phyloP scores from a whole-genome alignment of 2,113 vertebrate genomes.

The Cettia cetti region DNA sequence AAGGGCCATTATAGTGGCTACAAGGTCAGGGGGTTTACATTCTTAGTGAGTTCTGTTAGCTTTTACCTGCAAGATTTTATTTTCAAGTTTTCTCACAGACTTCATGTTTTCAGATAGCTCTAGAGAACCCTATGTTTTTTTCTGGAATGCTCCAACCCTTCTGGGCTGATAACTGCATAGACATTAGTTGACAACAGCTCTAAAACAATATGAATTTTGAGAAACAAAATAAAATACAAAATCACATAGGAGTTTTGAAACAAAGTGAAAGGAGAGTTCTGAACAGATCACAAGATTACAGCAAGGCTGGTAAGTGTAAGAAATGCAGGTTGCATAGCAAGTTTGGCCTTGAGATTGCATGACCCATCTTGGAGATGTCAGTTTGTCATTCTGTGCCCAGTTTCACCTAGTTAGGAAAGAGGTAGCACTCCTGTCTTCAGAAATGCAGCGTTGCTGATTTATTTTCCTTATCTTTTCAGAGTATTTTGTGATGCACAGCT shows the following conservation, averaged over 20 bases:
- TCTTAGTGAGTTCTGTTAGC: background rate
- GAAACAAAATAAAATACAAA: background rate
- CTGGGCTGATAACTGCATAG: background rate
- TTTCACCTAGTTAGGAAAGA: background rate
- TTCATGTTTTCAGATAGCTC: background rate
- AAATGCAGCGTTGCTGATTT: background rate
- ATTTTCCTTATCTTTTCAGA: background rate
- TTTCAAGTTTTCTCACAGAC: background rate
- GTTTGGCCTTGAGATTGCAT: background rate
- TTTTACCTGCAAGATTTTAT: background rate
- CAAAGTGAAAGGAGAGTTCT: background rate
- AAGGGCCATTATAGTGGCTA: background rate
- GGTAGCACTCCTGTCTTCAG: background rate
- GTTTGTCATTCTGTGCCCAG: background rate
- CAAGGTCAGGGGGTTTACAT: rapidly evolving
- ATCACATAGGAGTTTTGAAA: background rate
- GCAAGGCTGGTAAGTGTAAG: background rate
- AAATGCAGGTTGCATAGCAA: background rate
- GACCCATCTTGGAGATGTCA: background rate
- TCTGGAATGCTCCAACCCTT: background rate
- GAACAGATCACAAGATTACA: background rate
- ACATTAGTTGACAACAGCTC: background rate
- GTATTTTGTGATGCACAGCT: background rate
- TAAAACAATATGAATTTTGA: background rate
- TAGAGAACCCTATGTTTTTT: background rate